phyloP scores from a whole-genome alignment of 2,113 vertebrate genomes.

The Poecilia latipinna region DNA sequence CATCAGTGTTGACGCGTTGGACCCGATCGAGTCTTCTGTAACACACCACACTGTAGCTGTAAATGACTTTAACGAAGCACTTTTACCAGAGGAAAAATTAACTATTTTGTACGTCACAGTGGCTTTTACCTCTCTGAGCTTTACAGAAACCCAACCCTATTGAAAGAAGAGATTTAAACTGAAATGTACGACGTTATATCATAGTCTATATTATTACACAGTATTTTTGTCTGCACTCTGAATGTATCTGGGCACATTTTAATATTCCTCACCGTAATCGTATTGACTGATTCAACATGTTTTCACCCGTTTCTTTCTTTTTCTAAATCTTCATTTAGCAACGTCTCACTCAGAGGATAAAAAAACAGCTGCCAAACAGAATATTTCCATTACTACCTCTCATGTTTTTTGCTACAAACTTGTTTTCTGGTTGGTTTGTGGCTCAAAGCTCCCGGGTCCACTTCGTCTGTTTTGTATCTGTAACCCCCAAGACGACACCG shows the following conservation, averaged over 20 bases:
- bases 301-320: conserved; percentile 11
- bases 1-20: conserved; percentile 48
- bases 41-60: conserved; percentile 42
- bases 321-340: background rate
- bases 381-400: conserved; percentile 60
- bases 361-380: conserved; percentile 18
- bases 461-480: conserved; percentile 6
- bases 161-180: conserved; percentile 1
- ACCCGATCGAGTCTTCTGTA: conserved; percentile 26
- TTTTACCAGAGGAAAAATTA: conserved; percentile 58
- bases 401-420: conserved; percentile 5
- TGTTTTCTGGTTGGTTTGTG: conserved; percentile 20
- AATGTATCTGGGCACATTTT: conserved; percentile 64
- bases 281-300: conserved; percentile 3
- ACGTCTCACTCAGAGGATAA: background rate
- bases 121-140: conserved; percentile 54
- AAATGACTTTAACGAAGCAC: conserved; percentile 42
- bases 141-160: conserved; percentile 24
- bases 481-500: conserved; percentile 8
- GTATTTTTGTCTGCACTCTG: conserved; percentile 57
- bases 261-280: conserved; percentile 12
- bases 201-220: conserved; percentile 45
- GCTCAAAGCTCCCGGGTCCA: conserved; percentile 6
- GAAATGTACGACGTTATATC: conserved; percentile 25
- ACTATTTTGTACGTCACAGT: conserved; percentile 52